Evolutionary conservation across 2,888 invertebrate species (phyloP), one percentile per base, ranked within the genome.

Genomic region (Drosophila affinis): DNA sequence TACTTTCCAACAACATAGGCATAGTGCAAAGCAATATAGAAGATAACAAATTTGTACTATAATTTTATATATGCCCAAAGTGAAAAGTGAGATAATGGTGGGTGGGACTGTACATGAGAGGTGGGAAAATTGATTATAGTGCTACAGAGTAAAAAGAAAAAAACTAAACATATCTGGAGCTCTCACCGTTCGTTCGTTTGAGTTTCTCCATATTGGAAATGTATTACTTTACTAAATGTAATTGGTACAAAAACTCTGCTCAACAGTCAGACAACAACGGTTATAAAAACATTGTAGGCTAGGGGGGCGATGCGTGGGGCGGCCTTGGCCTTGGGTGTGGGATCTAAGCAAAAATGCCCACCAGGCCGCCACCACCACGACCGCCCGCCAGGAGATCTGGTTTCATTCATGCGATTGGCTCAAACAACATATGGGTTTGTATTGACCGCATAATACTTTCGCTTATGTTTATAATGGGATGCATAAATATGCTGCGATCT

Each of bases 401-500:
- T 75, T 81, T 78, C 62, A 67, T 47, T 68, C 51, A 58, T 64
- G 53, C 64, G 64, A 45, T 81, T 57, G 76, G 72, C 71, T 87
- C 79, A 86, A 82, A 87, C 87, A 74, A 84, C 87, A 74, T 84
- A 90, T 75, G 89, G 85, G 84, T 90, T 89, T 59, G 87, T 84
- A 79, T 90, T 90, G 81, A 90, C 90, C 76, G 91, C 89, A 82
- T 89, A 90, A 83, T 90, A 90, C 83, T 91, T 90, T 87, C 89
- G 91, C 78, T 84, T 90, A 77, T 79, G 80, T 79, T 85, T 89
- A 54, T 87, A 85, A 81, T 89, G 88, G 81, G 90, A 85, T 72
- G 88, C 90, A 89, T 90, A 90, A 83, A 90, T 87, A 88, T 91
- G 90, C 78, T 90, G 91, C 77, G 80, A 90, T 90, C 90, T 91